Base-by-base conservation (phyloP, 2,797 vertebrate species). In the Sphenopsis melanotis region DNA sequence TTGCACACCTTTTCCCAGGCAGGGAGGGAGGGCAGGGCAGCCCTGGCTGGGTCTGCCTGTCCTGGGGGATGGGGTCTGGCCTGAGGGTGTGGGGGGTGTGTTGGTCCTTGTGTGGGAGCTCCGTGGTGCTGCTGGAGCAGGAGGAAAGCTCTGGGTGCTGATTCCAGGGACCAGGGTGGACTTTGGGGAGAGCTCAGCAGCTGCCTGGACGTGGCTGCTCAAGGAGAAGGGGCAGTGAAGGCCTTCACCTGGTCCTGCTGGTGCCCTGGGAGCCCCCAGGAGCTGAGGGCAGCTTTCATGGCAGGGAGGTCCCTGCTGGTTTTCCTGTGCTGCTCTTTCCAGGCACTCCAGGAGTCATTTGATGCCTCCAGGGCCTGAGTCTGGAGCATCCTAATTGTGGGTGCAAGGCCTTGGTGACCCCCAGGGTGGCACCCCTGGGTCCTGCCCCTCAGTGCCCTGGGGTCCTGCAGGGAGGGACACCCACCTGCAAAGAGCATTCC, bases 391-490 rank as follows among this genome's bases (percentile, higher is more conserved):
- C 34, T 1, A 36, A 15, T 15, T 11, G 11, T 3, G 34, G 17
- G 10, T 26, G 12, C 14, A 8, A 52, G 22, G 30, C 19, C 7
- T 8, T 26, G 64, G 47, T n/a, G 44, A 47, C 27, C 26, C 44
- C 5, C 8, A 78, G 34, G 32, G 20, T n/a, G 32, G 9, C 52
- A 55, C 19, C 23, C 3, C 0, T 3, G n/a, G 8, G 2, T 26
- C 44, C 71, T 23, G 23, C 10, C 10, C 55, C 21, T 6, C 0
- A 0, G 12, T 11, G 66, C 32, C 14, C 0, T 3, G 68, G 36
- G 32, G 36, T 18, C 59, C 44, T 32, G 13, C 36, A 49, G 60
- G 50, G 55, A 17, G 32, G 8, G 15, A 27, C 2, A 5, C 3
- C 17, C 12, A 6, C 19, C 22, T 13, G 12, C 37, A 10, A 15